Evolutionary conservation across 2,888 invertebrate species (phyloP), one percentile per base, ranked within the genome.

Genomic region (Dicranocentrus wangi): DNA sequence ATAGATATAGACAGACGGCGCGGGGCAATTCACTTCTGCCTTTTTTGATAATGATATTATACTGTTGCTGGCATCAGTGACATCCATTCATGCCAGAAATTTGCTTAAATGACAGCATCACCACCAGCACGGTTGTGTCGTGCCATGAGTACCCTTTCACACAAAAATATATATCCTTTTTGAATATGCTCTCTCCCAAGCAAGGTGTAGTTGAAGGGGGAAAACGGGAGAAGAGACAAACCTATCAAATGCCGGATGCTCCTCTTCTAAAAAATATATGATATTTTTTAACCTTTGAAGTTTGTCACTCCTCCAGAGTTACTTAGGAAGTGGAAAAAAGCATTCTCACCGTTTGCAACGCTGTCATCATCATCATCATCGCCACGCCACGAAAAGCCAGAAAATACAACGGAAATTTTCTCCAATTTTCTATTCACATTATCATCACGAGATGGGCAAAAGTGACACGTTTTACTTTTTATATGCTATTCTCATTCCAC

Each of bases 71-170:
- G 42, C 65, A 65, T 65, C 42, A 65, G 43, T 65, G 13, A 43
- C 65, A 65, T 43, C 43, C 65, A 65, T 65, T 65, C 65, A 65
- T 42, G 65, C 65, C 65, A 65, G 65, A 65, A 65, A 65, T 65
- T 43, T 65, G 65, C 65, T 65, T 65, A 65, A 65, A 43, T 65
- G 65, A 65, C 65, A 65, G 65, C 43, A 60, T 60, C 60, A 60
- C 32, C 32, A 32, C 19, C 25, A 23, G 3, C 51, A 51, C 21
- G 51, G 43, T 43, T 2, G 21, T 53, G 53, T 10, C 58, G n/a
- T n/a, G 27, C 17, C 25, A 5, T 25, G 27, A 15, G 25, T 10
- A 7, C 58, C 23, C 58, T 27, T 58, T 23, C 27, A 58, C 27
- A 23, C 58, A 53, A 53, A 53, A 53, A 53, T 53, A 53, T 58